These are phyloP conservation scores for Struthidea cinerea DNA, from an alignment of 2,113 vertebrate species.

Conservation along the genomic window DNA sequence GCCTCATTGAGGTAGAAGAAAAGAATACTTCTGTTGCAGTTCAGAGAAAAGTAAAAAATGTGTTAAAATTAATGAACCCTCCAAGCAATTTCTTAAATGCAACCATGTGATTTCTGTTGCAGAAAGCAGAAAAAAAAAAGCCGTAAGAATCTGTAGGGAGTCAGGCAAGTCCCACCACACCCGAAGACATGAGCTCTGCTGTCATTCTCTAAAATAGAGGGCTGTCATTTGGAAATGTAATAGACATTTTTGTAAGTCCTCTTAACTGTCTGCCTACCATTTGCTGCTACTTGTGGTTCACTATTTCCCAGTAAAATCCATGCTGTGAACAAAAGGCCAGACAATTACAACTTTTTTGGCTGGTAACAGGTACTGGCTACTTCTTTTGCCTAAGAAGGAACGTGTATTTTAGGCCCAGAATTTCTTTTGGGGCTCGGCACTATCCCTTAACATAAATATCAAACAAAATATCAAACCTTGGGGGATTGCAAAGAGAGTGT, in stretches of 20 bases:
- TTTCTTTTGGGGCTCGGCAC: neutral
- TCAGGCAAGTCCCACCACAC: neutral
- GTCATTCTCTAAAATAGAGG: neutral
- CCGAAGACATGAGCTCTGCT: neutral
- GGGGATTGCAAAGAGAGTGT: neutral
- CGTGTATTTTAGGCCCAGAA: neutral
- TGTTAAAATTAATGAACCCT: neutral
- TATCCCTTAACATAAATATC: neutral
- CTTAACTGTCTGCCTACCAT: neutral
- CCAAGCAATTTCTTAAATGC: neutral
- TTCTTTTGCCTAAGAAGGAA: neutral
- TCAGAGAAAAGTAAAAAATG: neutral
- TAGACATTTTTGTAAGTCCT: neutral
- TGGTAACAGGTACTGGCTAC: neutral
- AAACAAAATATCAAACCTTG: neutral
- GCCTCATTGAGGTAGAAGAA: neutral
- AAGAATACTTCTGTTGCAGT: neutral
- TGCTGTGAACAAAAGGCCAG: neutral
- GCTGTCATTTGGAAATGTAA: neutral
- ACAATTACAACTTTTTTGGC: neutral
- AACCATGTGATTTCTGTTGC: neutral
- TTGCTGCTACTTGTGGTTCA: neutral
- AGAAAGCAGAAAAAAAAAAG: neutral
- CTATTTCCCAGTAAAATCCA: neutral
- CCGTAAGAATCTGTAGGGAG: neutral